Conservation (phyloP, 2,797 vertebrate genomes). For the Semaprochilodus insignis region DNA sequence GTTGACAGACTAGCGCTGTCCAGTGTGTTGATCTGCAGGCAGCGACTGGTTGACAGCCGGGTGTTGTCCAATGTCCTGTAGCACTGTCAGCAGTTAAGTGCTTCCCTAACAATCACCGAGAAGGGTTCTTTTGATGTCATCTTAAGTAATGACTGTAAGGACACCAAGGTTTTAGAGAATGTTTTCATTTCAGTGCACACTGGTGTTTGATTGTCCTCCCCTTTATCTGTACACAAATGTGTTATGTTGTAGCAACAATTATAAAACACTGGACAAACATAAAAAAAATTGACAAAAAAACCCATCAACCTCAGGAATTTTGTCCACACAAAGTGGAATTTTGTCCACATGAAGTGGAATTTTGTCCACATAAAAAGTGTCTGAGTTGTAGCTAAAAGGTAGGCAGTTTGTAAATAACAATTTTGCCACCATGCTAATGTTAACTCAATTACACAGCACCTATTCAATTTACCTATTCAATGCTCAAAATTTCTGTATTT, state of each 20-base stretch:
- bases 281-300: background rate
- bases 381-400: background rate
- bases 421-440: no score
- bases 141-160: background rate
- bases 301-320: background rate
- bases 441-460: no score
- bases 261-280: background rate
- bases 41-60: background rate
- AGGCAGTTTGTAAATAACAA: no score
- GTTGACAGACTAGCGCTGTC: constrained; percentile 10
- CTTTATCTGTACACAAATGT: background rate
- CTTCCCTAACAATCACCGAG: background rate
- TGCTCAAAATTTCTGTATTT: background rate
- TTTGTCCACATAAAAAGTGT: background rate
- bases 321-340: background rate
- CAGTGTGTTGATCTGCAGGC: background rate
- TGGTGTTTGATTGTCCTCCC: background rate
- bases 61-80: background rate
- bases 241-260: background rate
- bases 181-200: background rate
- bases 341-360: no score
- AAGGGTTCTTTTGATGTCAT: background rate
- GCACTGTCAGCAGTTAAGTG: background rate
- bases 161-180: background rate
- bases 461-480: background rate